Conservation (phyloP, 2,113 vertebrate genomes). For the Cottus gobio region DNA sequence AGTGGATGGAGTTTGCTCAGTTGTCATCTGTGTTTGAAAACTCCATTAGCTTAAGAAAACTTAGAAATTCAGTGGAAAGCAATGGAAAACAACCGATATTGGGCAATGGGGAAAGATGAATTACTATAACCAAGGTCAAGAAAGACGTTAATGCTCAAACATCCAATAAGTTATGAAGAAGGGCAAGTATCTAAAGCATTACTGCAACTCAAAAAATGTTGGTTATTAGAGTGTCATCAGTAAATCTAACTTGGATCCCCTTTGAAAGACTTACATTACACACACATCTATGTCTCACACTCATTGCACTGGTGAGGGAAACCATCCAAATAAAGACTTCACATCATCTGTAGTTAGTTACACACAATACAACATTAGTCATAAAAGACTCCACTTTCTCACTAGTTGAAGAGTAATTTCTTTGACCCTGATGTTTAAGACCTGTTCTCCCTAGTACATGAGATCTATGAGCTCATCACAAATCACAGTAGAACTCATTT, state of each 20-base stretch:
- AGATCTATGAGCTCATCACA: not conserved
- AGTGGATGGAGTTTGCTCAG: not conserved
- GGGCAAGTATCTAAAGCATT: not conserved
- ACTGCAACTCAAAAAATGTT: no score
- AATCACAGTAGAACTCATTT: not conserved
- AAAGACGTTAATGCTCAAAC: not conserved
- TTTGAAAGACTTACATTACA: constrained; percentile 3
- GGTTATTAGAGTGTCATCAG: not conserved
- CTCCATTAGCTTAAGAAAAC: not conserved
- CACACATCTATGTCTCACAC: constrained; percentile 15
- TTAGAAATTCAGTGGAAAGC: not conserved
- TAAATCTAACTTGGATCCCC: not conserved
- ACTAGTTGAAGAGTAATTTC: no score
- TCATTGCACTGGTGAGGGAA: constrained; percentile 1
- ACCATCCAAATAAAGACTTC: not conserved
- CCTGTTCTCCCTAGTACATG: no score
- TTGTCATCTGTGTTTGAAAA: not conserved
- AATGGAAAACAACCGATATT: not conserved
- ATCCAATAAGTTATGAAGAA: not conserved
- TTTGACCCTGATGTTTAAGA: not conserved
- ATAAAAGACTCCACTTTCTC: not conserved
- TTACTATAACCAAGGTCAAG: not conserved
- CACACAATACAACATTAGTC: constrained; percentile 2
- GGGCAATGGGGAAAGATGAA: not conserved
- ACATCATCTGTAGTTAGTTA: not conserved